Conservation (phyloP, 2,797 vertebrate species). For the Pempheris klunzingeri region DNA sequence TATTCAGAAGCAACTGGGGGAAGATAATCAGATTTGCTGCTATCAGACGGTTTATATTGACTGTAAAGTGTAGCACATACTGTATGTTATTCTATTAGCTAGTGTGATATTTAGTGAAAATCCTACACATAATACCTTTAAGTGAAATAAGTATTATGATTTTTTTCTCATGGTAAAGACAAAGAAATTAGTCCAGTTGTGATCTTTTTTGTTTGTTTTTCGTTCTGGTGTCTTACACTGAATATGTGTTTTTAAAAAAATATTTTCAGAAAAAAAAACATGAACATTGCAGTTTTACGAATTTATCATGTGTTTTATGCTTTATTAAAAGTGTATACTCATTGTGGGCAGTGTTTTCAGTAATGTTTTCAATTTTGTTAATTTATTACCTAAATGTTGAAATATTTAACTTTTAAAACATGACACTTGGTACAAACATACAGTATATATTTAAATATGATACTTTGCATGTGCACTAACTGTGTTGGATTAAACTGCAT, state of each 20-base stretch:
- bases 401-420: slow-evolving; percentile 80
- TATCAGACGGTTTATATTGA: slow-evolving; percentile 46
- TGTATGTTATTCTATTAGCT: slow-evolving; percentile 42
- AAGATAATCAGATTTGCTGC: slow-evolving; percentile 43
- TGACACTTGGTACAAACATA: slow-evolving; percentile 81
- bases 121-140: slow-evolving; percentile 79
- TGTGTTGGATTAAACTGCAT: slow-evolving; percentile 85
- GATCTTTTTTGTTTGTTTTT: slow-evolving; percentile 55
- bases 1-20: slow-evolving; percentile 42
- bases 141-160: slow-evolving; percentile 50
- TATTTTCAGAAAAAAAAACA: slow-evolving; percentile 64
- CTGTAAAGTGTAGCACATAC: slow-evolving; percentile 62
- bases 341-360: slow-evolving; percentile 79
- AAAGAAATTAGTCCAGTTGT: slow-evolving; percentile 63
- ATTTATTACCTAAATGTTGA: slow-evolving; percentile 80
- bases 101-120: slow-evolving; percentile 57
- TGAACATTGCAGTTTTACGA: slow-evolving; percentile 61
- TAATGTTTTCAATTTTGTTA: slow-evolving; percentile 73
- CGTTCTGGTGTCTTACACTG: slow-evolving; percentile 72
- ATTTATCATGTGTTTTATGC: slow-evolving; percentile 73
- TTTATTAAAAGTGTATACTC: slow-evolving; percentile 77
- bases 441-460: slow-evolving; percentile 82
- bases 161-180: slow-evolving; percentile 56
- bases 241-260: slow-evolving; percentile 70
- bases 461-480: slow-evolving; percentile 86